Evolutionary conservation across 1,140 invertebrate species (phyloP), one percentile per base, ranked within the genome.

Genomic region (Penaeus japonicus): DNA sequence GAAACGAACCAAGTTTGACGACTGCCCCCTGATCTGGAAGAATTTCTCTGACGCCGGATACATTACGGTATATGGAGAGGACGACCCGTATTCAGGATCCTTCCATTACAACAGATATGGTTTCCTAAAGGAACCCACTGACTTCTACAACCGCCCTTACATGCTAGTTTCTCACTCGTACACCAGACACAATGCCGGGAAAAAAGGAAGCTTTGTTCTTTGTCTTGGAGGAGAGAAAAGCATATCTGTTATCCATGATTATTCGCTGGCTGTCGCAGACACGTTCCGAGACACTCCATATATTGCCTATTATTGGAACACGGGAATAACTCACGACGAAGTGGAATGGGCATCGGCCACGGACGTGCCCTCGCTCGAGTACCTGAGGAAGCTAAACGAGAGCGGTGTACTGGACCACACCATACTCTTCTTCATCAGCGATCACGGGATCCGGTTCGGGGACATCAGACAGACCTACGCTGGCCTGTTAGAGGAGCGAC

Each of bases 381-480:
- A 79, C 7, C 70, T 91, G 18, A n/a, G 77, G 10, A 20, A 79
- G 53, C 57, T 93, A 0, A 53, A 77, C 0, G 73, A 84, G 0
- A 53, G 92, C 7, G 90, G 91, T 4, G 79, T 93, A 2, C 86
- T 94, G 4, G 92, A 94, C 35, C 92, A 92, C 22, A 95, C 95
- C 0, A 92, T 94, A 0, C 92, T 99, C 0, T 93, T 99, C 47
- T 94, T 98, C 27, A 94, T 98, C 90, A 98, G 97, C 91, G 98
- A 99, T 92, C 98, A 99, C 92, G 98, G 98, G 0, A 95, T 98
- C 91, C 92, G 98, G 47, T 98, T 96, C 93, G 97, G 98, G 0
- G 93, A 93, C 3, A 95, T 97, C 27, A 92, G 96, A 24, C 92
- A 94, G 90, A 98, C 97, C 0, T 96, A 96, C 92, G 95, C 94